Evolutionary conservation across 2,888 invertebrate genomes (phyloP), one percentile per base, ranked within the genome.

Genomic region (Oscheius onirici): DNA sequence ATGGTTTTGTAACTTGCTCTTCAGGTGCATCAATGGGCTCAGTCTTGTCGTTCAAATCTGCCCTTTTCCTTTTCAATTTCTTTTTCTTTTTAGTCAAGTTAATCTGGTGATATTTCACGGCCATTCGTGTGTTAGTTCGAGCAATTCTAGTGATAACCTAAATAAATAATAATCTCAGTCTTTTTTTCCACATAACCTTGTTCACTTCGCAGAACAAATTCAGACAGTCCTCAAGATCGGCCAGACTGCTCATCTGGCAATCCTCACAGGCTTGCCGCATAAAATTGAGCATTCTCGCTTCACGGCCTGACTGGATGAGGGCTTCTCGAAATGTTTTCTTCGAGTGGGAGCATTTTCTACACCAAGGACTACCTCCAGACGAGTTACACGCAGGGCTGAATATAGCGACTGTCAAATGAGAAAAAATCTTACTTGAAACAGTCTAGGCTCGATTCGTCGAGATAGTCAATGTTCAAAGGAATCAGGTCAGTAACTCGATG

Each of bases 401-500:
- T 17, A 41, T n/a, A n/a, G n/a, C n/a, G n/a, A n/a, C n/a, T n/a
- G n/a, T n/a, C n/a, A n/a, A n/a, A 10, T 55, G 28, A 11, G 1
- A 55, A 26, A 20, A 51, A 55, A 26, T 55, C 58, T 11, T 49
- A 63, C 63, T 28, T 63, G 63, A 49, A 63, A 49, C 63, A 63
- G 46, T 63, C 49, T 6, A 26, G 17, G 5, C 34, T 49, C 5
- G 28, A 28, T 17, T 63, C 63, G n/a, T 41, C 41, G 20, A 66
- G 24, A 43, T 54, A 67, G 17, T 71, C 72, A 17, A 84, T 73
- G 28, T 69, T 49, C 26, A 77, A 67, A 13, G 82, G 82, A 60
- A 83, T 69, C 51, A 84, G 72, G 28, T 81, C 75, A 17, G 84
- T 77, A 15, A 84, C 79, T 13, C 84, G 74, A 28, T 76, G 75